A percentile compares a stretch with the other conserved stretches of the same genome.
phyloP scores from a whole-genome alignment of 2,888 invertebrate species.

The Exocentrus adspersus region DNA sequence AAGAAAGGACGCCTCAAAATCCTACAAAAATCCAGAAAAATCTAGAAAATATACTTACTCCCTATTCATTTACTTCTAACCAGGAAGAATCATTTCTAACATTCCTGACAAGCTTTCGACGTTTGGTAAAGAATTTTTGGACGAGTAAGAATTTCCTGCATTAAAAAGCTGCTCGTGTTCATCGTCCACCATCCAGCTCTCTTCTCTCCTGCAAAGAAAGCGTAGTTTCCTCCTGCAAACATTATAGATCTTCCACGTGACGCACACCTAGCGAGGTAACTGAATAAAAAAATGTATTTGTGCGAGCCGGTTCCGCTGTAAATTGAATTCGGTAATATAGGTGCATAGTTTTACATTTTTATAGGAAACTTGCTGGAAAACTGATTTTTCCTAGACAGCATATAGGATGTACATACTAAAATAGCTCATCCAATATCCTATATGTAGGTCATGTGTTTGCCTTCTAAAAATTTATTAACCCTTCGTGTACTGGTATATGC shows the following conservation, averaged over 20 bases:
- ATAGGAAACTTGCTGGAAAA: not conserved
- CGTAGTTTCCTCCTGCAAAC: not conserved
- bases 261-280: not conserved
- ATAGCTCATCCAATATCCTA: not conserved
- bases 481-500: not conserved
- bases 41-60: no score
- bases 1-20: no score
- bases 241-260: not conserved
- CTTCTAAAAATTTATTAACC: not conserved
- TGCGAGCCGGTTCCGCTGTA: not conserved
- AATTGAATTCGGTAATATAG: not conserved
- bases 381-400: not conserved
- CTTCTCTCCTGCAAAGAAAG: no score
- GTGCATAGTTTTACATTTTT: constrained; percentile 1
- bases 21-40: no score
- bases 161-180: no score
- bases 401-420: constrained; percentile 1
- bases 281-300: not conserved
- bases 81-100: no score
- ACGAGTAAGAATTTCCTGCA: no score
- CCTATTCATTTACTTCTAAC: no score
- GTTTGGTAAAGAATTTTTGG: no score
- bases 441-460: not conserved
- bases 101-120: no score
- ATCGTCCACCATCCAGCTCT: no score